Evolutionary conservation across 2,113 vertebrate species (phyloP), one percentile per base, ranked within the genome.

Genomic region (Daphoenositta chrysoptera): DNA sequence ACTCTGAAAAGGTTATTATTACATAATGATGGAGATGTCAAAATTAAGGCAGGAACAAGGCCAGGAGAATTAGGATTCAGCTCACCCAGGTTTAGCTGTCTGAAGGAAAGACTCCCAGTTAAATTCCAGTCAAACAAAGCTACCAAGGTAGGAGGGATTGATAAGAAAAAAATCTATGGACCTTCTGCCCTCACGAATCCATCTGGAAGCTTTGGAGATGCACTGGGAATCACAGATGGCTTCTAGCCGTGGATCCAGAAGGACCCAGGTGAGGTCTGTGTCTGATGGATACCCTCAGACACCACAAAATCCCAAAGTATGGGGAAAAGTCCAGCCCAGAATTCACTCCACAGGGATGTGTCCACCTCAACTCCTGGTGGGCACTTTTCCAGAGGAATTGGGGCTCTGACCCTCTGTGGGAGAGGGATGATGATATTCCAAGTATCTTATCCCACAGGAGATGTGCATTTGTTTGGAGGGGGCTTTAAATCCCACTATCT

Each of bases 1-100:
- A 4, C 45, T 64, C 66, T 69, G 78, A 64, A 94, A 93, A 93
- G n/a, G 37, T 94, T 85, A 47, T 93, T 66, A 77, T 79, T 64
- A 16, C 22, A 16, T n/a, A 57, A 80, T 35, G 61, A 72, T 50
- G 54, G 40, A 87, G 65, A 50, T 54, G 70, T 65, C 45, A 83
- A 31, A 87, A 84, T 80, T 63, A 45, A 78, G 13, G 48, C 20
- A 82, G 66, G 35, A 81, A 44, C 26, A 76, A 91, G 37, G 35
- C 13, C 20, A 22, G 44, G 42, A 6, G 51, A 82, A 68, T 44
- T 37, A 72, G 50, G 48, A 65, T 84, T 71, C 28, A 35, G 7
- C 53, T 91, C 35, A 39, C 15, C 4, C 35, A 3, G 15, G 31
- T 87, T 83, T 16, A 42, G 16, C 26, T 65, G 20, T 50, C 56